Base-by-base conservation (phyloP, 2,888 invertebrate genomes). In the Coelinius sp. region DNA sequence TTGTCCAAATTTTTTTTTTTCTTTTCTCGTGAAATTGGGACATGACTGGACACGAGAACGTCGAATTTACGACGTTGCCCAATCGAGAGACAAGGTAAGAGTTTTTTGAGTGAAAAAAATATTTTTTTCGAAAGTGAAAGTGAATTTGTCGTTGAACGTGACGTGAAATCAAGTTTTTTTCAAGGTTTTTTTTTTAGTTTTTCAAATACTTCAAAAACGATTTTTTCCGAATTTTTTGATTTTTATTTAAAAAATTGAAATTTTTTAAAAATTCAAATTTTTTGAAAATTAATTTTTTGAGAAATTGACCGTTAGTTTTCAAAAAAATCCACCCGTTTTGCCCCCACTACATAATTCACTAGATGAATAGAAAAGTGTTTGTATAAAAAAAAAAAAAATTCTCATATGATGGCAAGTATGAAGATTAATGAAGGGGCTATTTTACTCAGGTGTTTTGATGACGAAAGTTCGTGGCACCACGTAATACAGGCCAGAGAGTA, bases 31-130 rank as follows among this genome's bases (percentile, higher is more conserved):
- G 38, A 20, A 59, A 59, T 56, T 27, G 22, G n/a, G 25, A 38
- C 12, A 73, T 75, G 73, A 56, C 73, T 10, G 56, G 69, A 14
- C 24, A 66, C 7, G 66, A 70, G 44, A n/a, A 72, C 14, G 31
- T 73, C 17, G 68, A 70, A 12, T 75, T 76, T 46, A 70, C 73
- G 27, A 49, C 73, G 4, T 35, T 73, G 0, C 73, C 63, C 8
- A 71, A 74, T 31, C 24, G 6, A 1, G 41, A 53, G 17, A 38
- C 53, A 52, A 74, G 74, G 76, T 76, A 63, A 68, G 68, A 66
- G 20, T 27, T 62, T 59, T 31, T 69, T 35, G 6, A 6, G 2
- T 59, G 8, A n/a, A n/a, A n/a, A n/a, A n/a, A n/a, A n/a, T n/a
- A 31, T 49, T 49, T 5, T 49, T 49, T 49, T 49, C 8, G 46